Base-by-base conservation (phyloP, 23 tunicate genomes). In the Ciona savignyi region DNA sequence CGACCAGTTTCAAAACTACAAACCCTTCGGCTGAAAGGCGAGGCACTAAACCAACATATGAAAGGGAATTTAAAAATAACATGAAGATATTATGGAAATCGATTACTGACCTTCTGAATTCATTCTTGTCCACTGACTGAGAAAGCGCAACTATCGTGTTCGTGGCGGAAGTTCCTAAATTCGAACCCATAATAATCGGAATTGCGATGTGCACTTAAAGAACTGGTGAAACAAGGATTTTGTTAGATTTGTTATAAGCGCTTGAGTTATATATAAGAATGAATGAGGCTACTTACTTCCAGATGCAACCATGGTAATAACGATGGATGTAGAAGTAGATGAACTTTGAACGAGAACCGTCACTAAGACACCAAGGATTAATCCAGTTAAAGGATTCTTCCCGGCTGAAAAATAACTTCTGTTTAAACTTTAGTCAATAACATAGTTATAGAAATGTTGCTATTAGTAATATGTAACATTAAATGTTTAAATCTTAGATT, bases 251-350 rank as follows among this genome's bases (percentile, higher is more conserved):
- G n/a, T n/a, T n/a, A n/a, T n/a, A n/a, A n/a, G n/a, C n/a, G n/a
- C n/a, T n/a, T n/a, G n/a, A n/a, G n/a, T n/a, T n/a, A n/a, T n/a
- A n/a, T 2, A 67, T 67, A 3, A 23, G 2, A 3, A 1, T 27
- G 33, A 28, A 2, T 2, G 23, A 1, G 20, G 56, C 1, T n/a
- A 56, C 88, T 70, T 62, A 83, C 88, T 65, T 62, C 74, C 87
- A 1, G 82, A 80, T 19, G 83, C 82, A 20, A 67, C 77, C 82
- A 87, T 76, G 24, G 95, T 87, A 66, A 87, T 70, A 48, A 87
- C 87, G 35, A 87, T 87, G 23, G 95, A 87, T 19, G 87, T 87
- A 28, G 95, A 81, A 19, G 95, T 87, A 6, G 95, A 87, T 19
- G 95, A 87, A 81, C 83, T 75, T 76, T 87, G 95, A 23, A 84